Conservation (phyloP, 1,140 invertebrate genomes). For the Lepidurus couesii region DNA sequence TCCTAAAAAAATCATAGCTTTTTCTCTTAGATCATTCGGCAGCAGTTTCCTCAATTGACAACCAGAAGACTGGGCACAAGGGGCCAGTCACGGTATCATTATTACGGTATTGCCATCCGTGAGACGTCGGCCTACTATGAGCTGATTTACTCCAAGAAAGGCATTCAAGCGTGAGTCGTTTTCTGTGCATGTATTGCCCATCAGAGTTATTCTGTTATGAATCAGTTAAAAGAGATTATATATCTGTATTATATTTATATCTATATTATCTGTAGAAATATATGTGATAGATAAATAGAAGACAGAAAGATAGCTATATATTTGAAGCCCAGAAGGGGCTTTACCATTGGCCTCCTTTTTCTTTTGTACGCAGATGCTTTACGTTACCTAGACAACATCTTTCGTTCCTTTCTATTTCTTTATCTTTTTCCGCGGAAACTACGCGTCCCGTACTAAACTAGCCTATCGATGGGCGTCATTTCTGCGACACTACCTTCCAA, state of each 20-base stretch:
- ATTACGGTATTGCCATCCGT: constrained; percentile 52
- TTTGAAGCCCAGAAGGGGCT: neutral
- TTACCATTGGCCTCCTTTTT: constrained; percentile 1
- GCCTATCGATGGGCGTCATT: neutral
- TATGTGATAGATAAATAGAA: no score
- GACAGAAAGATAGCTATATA: no score
- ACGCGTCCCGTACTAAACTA: neutral
- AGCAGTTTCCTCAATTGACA: constrained; percentile 53
- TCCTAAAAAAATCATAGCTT: neutral
- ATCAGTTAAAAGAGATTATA: neutral
- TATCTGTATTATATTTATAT: neutral
- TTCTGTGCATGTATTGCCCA: neutral
- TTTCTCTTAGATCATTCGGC: constrained; percentile 48
- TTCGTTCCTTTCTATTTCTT: constrained; percentile 9
- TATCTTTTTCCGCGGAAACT: neutral
- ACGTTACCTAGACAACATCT: neutral
- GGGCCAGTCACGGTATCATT: constrained; percentile 55
- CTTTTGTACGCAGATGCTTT: neutral
- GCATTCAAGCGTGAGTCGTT: constrained; percentile 36
- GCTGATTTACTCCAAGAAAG: constrained; percentile 50
- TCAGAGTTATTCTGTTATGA: constrained; percentile 12
- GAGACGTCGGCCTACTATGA: constrained; percentile 50
- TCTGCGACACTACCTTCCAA: neutral
- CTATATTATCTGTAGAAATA: neutral
- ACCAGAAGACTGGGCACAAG: constrained; percentile 52